Evolutionary conservation across 64 coral and sea anemone genomes (phyloP), one percentile per base, ranked within the genome.

Genomic region (Orbicella faveolata): DNA sequence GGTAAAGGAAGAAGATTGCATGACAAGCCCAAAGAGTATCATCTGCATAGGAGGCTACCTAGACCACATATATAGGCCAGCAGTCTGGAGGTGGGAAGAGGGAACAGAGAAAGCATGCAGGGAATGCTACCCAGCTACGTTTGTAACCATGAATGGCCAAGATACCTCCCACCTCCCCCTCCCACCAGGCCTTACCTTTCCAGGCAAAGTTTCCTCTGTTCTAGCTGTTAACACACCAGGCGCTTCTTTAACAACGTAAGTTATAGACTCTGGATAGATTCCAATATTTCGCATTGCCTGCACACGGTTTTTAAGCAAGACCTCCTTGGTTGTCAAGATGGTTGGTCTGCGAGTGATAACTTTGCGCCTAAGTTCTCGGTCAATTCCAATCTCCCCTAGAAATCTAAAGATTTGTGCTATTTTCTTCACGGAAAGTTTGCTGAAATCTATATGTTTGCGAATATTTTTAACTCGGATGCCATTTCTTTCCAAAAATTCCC

Each of bases 221-320:
- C 63, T 92, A 25, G 73, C 90, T 6, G 90, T 92, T 26, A 92
- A 53, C 51, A 92, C 86, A 26, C 90, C 90, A 11, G 90, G 90
- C 4, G 90, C 87, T 20, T 87, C 86, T 34, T 39, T 92, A 25
- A 92, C 63, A 54, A 75, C 83, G 37, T 92, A 92, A 30, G 66
- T 63, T 21, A 92, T 25, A 63, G 90, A 52, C 6, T 79, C 64
- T 1, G 90, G 76, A 79, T 80, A 41, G 18, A 92, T 92, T 75
- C 90, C 90, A 59, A 21, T 75, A 44, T 61, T 87, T 63, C 74
- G 53, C 83, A 92, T 75, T 14, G 75, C 48, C 36, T 92, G 44
- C 18, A 92, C 75, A 18, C 90, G 90, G 48, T 15, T 61, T 72
- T 54, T 78, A 7, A 92, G 34, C 54, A 79, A 30, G 33, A 87